Percentiles rank a stretch among this genome's conserved stretches.
phyloP scores from a whole-genome alignment of 2,888 invertebrate species.

The Andrena haemorrhoa region DNA sequence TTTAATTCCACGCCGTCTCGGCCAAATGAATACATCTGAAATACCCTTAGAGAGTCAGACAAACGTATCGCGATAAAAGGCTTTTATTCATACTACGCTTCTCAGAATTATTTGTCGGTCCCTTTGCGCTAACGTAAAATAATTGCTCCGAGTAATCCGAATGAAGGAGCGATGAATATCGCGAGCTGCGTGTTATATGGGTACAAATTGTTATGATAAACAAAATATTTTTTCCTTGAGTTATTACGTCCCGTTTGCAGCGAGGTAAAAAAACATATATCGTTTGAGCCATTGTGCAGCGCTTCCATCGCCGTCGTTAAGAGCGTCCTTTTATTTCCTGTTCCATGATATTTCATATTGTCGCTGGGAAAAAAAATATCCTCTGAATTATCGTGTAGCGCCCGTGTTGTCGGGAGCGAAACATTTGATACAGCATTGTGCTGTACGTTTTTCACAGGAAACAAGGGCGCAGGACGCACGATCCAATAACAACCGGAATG shows the following conservation, averaged over 20 bases:
- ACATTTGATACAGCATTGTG: neutral
- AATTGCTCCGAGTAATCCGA: too few species aligned
- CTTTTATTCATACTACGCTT: too few species aligned
- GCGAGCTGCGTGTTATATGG: too few species aligned
- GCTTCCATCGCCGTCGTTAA: neutral
- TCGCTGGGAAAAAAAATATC: neutral
- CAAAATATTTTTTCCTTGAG: neutral
- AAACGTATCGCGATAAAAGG: too few species aligned
- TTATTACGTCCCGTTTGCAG: neutral
- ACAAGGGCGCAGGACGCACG: neutral
- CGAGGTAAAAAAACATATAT: neutral
- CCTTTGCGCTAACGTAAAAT: too few species aligned
- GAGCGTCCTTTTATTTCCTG: constrained; percentile 6
- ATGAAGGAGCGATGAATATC: too few species aligned
- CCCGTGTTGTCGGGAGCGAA: neutral
- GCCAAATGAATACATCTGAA: too few species aligned
- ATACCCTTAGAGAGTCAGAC: too few species aligned
- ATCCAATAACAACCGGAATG: neutral
- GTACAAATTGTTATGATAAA: too few species aligned
- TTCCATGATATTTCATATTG: neutral
- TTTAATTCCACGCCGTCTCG: too few species aligned
- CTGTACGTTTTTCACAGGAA: neutral
- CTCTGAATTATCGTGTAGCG: neutral
- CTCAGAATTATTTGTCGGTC: too few species aligned
- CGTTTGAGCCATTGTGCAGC: neutral